These are phyloP conservation scores for Pseudococcus viburni DNA, from an alignment of 2,888 invertebrate genomes.

Conservation along the genomic window DNA sequence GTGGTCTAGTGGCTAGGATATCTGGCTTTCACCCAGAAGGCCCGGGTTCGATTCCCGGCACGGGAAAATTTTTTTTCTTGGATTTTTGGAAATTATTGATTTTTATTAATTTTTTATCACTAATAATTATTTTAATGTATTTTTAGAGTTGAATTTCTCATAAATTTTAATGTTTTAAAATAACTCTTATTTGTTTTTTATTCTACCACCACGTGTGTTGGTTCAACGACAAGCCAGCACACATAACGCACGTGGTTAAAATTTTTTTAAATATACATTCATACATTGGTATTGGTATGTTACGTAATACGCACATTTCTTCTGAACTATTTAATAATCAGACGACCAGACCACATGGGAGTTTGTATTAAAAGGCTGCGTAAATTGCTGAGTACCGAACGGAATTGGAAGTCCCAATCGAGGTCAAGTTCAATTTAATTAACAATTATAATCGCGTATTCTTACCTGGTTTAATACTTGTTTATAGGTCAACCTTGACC, in stretches of 20 bases:
- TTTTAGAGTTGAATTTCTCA: too few relatives aligned
- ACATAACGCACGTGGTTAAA: too few relatives aligned
- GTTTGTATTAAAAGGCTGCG: not conserved
- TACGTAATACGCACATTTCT: too few relatives aligned
- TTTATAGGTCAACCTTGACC: slow-evolving; percentile 63
- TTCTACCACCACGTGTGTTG: too few relatives aligned
- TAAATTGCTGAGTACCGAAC: not conserved
- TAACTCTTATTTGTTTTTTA: too few relatives aligned
- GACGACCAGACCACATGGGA: not conserved
- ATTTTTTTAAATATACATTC: too few relatives aligned
- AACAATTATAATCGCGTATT: slow-evolving; percentile 8
- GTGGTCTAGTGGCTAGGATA: slow-evolving; percentile 53
- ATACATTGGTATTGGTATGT: too few relatives aligned
- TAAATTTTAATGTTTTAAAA: too few relatives aligned
- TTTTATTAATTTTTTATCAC: not conserved
- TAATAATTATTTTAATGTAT: not conserved
- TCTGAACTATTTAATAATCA: too few relatives aligned
- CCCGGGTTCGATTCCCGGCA: slow-evolving; percentile 53
- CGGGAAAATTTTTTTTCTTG: slow-evolving; percentile 35
- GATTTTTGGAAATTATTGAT: not conserved
- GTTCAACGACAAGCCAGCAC: too few relatives aligned
- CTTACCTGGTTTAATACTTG: slow-evolving; percentile 38
- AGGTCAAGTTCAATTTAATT: slow-evolving; percentile 38
- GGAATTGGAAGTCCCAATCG: not conserved
- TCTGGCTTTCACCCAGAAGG: slow-evolving; percentile 53